phyloP scores from a whole-genome alignment of 2,113 vertebrate genomes.

The Albula glossodonta region DNA sequence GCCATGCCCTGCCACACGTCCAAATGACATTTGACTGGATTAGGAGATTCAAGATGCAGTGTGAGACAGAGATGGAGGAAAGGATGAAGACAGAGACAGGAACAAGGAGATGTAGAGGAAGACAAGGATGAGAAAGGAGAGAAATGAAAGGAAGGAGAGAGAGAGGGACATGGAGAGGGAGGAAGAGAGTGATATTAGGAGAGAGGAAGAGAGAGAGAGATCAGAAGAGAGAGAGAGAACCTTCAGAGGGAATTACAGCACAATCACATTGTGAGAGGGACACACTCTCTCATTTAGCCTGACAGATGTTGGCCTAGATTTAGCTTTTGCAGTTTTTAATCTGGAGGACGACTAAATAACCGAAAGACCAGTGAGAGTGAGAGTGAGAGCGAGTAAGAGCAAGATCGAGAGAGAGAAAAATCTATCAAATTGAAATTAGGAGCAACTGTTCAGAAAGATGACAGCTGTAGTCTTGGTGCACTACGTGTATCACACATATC shows the following conservation, averaged over 20 bases:
- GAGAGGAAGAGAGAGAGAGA: not conserved
- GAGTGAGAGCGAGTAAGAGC: not conserved
- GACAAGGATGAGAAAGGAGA: too few species aligned
- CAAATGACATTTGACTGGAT: too few species aligned
- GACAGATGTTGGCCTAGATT: conserved; percentile 33
- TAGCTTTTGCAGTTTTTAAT: conserved; percentile 14
- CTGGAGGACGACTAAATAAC: conserved; percentile 12
- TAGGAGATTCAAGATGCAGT: too few species aligned
- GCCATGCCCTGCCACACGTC: too few species aligned
- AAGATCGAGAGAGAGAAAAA: not conserved
- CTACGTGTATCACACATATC: not conserved
- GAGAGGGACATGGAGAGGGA: too few species aligned
- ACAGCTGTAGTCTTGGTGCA: too few species aligned
- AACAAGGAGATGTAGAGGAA: too few species aligned
- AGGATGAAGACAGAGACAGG: too few species aligned
- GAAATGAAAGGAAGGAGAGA: too few species aligned
- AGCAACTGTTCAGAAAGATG: too few species aligned
- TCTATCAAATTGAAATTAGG: not conserved
- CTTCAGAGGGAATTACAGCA: not conserved
- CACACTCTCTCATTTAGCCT: not conserved
- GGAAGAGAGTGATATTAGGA: not conserved
- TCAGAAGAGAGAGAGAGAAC: not conserved
- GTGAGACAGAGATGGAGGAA: too few species aligned
- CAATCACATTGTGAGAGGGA: not conserved
- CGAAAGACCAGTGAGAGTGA: not conserved